phyloP scores from a whole-genome alignment of 2,113 vertebrate genomes.

The Gobiocypris rarus region DNA sequence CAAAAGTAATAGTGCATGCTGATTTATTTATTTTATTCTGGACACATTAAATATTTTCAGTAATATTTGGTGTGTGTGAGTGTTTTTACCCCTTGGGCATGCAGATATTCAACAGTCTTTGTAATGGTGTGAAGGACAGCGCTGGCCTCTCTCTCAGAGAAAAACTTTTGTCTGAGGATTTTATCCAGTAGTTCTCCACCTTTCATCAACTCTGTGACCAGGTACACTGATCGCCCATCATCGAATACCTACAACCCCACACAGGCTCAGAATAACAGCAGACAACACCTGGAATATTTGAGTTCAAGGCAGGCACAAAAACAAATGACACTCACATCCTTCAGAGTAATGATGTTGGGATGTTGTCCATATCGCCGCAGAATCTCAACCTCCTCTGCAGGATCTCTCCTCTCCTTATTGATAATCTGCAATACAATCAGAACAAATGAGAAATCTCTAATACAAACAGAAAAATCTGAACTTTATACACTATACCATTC shows the following conservation, averaged over 20 bases:
- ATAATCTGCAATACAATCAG: slow-evolving; percentile 57
- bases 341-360: slow-evolving; percentile 68
- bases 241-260: slow-evolving; percentile 78
- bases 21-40: neutral
- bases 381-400: slow-evolving; percentile 89
- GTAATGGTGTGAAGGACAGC: slow-evolving; percentile 83
- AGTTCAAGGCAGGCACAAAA: neutral
- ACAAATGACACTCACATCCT: slow-evolving; percentile 59
- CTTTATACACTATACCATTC: too few species aligned
- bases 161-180: slow-evolving; percentile 86
- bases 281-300: neutral
- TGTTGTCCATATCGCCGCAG: slow-evolving; percentile 86
- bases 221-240: slow-evolving; percentile 82
- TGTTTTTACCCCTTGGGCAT: slow-evolving; percentile 84
- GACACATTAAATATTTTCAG: neutral
- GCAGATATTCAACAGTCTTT: slow-evolving; percentile 76
- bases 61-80: slow-evolving; percentile 4
- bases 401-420: slow-evolving; percentile 85
- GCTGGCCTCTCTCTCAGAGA: slow-evolving; percentile 84
- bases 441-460: neutral
- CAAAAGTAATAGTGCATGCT: neutral
- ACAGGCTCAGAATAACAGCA: slow-evolving; percentile 12
- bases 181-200: slow-evolving; percentile 86
- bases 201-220: slow-evolving; percentile 87
- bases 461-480: too few species aligned